These are phyloP conservation scores for Xerus inauris DNA, from an alignment of 2,113 vertebrate species.

Conservation along the genomic window DNA sequence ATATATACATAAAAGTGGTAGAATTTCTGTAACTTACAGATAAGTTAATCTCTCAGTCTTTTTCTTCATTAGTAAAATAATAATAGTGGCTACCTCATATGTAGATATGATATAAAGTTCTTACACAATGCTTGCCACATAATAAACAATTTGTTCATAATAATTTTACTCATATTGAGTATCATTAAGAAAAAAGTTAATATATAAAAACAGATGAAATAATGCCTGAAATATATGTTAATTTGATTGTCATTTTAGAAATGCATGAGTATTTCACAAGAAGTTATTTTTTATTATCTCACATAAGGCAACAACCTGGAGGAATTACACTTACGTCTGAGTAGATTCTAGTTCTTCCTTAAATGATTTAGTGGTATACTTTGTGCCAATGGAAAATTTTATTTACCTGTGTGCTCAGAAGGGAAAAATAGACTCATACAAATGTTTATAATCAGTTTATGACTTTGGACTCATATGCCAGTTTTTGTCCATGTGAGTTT, in stretches of 20 bases:
- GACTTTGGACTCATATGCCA: neutral
- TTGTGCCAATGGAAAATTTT: neutral
- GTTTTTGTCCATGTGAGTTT: neutral
- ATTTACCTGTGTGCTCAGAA: neutral
- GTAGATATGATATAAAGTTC: neutral
- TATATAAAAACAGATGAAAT: neutral
- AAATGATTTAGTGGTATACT: neutral
- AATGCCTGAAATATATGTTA: neutral
- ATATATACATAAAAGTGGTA: neutral
- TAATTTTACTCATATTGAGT: neutral
- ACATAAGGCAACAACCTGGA: neutral
- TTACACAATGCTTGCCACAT: neutral
- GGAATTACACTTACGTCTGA: neutral
- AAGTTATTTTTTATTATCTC: neutral
- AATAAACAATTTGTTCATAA: neutral
- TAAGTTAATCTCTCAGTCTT: neutral
- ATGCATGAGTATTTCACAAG: neutral
- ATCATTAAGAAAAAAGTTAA: neutral
- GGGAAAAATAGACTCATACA: neutral
- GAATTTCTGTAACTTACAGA: neutral
- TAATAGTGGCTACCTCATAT: neutral
- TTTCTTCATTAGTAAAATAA: slow-evolving; percentile 9
- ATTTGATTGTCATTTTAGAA: neutral
- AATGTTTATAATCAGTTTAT: neutral
- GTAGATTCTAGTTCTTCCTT: neutral